Conservation (phyloP, 92 coral and sea anemone species). For the Palythoa grandis region DNA sequence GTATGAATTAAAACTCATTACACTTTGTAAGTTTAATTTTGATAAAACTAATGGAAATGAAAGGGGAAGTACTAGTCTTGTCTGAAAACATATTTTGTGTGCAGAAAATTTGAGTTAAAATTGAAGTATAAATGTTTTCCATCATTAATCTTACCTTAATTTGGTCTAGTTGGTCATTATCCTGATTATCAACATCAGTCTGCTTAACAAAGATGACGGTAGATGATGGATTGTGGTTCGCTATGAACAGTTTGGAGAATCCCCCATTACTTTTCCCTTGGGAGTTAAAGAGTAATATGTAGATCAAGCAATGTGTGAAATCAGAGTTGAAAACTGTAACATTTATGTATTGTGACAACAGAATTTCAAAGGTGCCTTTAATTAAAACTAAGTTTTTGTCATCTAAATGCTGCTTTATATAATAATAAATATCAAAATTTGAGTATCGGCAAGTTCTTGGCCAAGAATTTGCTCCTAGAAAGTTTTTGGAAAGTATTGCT, state of each 20-base stretch:
- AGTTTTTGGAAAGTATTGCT: no score
- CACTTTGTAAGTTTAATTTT: no score
- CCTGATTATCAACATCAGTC: constrained; percentile 79
- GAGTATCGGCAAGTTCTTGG: no score
- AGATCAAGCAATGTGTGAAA: neutral
- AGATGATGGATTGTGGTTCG: constrained; percentile 71
- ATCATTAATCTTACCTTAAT: constrained; percentile 58
- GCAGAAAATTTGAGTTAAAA: neutral
- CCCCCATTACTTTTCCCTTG: constrained; percentile 78
- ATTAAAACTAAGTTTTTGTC: no score
- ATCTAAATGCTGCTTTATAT: no score
- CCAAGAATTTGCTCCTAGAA: no score
- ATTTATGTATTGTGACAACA: neutral
- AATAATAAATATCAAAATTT: no score
- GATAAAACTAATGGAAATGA: no score
- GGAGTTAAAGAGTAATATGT: neutral
- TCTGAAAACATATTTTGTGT: neutral
- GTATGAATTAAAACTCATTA: no score
- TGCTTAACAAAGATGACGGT: constrained; percentile 76
- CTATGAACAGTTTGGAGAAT: constrained; percentile 76
- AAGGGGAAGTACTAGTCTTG: no score
- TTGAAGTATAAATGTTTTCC: no score
- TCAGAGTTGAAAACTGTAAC: neutral
- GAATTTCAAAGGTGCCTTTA: no score
- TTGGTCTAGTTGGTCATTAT: constrained; percentile 73